Evolutionary conservation across 92 coral and sea anemone genomes (phyloP).

Genomic region (Galaxea fascicularis): DNA sequence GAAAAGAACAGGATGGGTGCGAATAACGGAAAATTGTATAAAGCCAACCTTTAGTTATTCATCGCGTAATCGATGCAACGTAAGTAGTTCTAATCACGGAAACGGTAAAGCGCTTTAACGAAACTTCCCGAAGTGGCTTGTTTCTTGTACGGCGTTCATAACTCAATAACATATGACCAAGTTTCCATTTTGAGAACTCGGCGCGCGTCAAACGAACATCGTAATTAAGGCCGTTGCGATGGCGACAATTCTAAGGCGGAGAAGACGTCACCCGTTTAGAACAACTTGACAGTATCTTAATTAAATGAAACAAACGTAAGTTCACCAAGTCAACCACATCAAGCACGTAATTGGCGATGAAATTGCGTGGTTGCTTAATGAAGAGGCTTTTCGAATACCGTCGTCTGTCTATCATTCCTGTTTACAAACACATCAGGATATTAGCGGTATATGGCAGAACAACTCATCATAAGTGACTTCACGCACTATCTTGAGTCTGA

Average conservation of each 20-base stretch:
- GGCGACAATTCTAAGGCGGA: background rate
- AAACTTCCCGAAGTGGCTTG: background rate
- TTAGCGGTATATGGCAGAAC: background rate
- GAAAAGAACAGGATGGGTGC: constrained; percentile 1
- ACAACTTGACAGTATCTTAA: constrained; percentile 11
- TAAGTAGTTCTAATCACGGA: background rate
- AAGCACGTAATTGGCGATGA: constrained; percentile 12
- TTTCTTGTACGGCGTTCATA: background rate
- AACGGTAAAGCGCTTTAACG: background rate
- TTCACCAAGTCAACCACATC: background rate
- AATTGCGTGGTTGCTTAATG: background rate
- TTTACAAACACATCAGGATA: background rate
- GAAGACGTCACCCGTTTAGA: background rate
- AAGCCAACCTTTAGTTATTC: background rate
- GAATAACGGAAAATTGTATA: background rate
- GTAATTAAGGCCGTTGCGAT: background rate
- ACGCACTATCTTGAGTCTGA: background rate
- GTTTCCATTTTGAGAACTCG: background rate
- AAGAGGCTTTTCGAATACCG: background rate
- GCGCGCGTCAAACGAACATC: constrained; percentile 20
- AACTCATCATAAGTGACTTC: background rate
- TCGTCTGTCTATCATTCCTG: background rate
- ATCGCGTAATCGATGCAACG: constrained; percentile 27
- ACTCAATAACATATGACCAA: background rate
- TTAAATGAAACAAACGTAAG: background rate